Percentiles rank a stretch among this genome's conserved stretches.
Evolutionary conservation across 2,797 vertebrate genomes (phyloP).

Genomic region (Poeciliopsis paucimaculata): DNA sequence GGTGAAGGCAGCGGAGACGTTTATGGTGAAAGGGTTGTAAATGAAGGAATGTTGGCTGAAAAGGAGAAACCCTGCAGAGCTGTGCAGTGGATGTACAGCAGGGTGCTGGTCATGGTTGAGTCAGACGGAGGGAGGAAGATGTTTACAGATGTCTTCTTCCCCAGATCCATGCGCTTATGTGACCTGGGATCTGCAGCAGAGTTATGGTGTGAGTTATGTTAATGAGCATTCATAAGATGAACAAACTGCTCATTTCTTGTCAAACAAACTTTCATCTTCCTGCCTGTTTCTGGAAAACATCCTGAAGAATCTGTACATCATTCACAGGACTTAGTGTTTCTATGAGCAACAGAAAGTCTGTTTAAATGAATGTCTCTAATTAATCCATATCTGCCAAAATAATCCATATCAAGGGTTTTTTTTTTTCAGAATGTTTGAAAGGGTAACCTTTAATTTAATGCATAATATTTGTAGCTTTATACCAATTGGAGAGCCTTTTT

Average conservation of each 20-base stretch:
- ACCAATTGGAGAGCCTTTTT: neutral
- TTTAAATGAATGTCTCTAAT: no score
- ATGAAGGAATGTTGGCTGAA: conserved; percentile 57
- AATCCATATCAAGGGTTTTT: neutral
- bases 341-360: neutral
- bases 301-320: neutral
- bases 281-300: neutral
- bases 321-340: neutral
- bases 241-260: conserved; percentile 1
- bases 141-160: conserved; percentile 4
- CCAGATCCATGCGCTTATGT: conserved; percentile 13
- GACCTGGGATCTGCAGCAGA: conserved; percentile 11
- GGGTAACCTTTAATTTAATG: neutral
- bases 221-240: conserved; percentile 3
- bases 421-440: neutral
- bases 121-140: conserved; percentile 50
- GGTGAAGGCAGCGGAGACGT: conserved; percentile 69
- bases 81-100: conserved; percentile 32
- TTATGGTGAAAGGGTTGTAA: conserved; percentile 40
- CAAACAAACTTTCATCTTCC: neutral
- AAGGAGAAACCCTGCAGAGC: conserved; percentile 35
- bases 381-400: neutral
- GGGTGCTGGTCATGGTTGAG: conserved; percentile 40
- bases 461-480: neutral
- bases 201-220: conserved; percentile 22